Evolutionary conservation across 2,888 invertebrate species (phyloP).

Genomic region (Drosophila planitibia): DNA sequence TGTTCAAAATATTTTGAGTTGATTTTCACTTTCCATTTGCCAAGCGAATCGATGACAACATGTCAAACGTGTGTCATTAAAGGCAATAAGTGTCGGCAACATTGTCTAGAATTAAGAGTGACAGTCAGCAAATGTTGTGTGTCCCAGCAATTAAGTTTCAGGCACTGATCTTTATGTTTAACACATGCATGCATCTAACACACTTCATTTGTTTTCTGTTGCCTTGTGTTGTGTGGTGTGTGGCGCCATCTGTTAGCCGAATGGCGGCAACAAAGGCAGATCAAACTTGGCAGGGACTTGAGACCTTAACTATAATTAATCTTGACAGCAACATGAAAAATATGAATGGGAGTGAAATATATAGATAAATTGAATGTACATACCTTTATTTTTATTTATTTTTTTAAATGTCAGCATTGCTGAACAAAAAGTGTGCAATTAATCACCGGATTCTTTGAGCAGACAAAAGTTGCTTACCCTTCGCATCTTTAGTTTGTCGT

Average conservation of each 20-base stretch:
- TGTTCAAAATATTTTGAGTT: background rate
- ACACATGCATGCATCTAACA: background rate
- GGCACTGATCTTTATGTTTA: background rate
- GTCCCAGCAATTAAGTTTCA: constrained; percentile 32
- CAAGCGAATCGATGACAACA: constrained; percentile 18
- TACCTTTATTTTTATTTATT: background rate
- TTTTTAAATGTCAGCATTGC: background rate
- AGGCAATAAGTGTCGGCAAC: background rate
- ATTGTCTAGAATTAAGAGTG: constrained; percentile 24
- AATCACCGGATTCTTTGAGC: constrained; percentile 33
- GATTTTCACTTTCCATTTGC: constrained; percentile 21
- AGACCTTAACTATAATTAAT: background rate
- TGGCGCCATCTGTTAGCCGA: constrained; percentile 24
- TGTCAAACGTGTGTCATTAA: constrained; percentile 9
- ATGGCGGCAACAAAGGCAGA: constrained; percentile 2
- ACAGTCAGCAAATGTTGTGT: constrained; percentile 36
- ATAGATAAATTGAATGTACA: background rate
- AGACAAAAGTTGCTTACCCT: constrained; percentile 14
- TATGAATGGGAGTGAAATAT: background rate
- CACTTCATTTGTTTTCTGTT: background rate
- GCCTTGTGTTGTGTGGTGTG: background rate
- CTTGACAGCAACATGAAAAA: background rate
- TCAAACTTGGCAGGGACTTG: background rate
- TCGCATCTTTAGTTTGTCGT: background rate
- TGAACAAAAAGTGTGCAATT: constrained; percentile 37